These are phyloP conservation scores for Trissoscelio sp. DNA, from an alignment of 2,888 invertebrate genomes.

Conservation along the genomic window DNA sequence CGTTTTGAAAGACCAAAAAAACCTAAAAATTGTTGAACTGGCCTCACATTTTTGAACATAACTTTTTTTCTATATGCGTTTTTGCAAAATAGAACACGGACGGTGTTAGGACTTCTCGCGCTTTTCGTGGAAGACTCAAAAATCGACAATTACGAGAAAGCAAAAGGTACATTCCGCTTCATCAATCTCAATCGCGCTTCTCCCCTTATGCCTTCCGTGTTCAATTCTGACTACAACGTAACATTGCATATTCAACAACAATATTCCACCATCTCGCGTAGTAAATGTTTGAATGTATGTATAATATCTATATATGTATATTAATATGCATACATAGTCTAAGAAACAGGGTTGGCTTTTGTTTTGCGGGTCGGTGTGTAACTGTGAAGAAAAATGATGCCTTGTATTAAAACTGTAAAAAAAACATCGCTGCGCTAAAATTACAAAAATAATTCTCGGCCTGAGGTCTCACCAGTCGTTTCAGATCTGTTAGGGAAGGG, in stretches of 20 bases:
- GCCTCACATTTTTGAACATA: too few relatives aligned
- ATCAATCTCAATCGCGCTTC: constrained; percentile 32
- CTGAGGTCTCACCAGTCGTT: background rate
- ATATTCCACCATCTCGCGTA: constrained; percentile 46
- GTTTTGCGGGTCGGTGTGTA: constrained; percentile 7
- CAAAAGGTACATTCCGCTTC: constrained; percentile 13
- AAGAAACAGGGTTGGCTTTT: constrained; percentile 43
- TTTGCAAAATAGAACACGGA: background rate
- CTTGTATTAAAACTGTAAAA: constrained; percentile 1
- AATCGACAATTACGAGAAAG: constrained; percentile 26
- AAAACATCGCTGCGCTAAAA: constrained; percentile 15
- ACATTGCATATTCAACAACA: constrained; percentile 60
- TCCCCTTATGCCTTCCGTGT: constrained; percentile 30
- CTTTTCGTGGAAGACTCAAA: constrained; percentile 63
- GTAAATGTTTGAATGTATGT: constrained; percentile 32
- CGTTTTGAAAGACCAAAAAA: too few relatives aligned
- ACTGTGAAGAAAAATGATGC: constrained; percentile 30
- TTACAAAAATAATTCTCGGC: constrained; percentile 45
- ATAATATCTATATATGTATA: constrained; percentile 47
- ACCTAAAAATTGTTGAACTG: too few relatives aligned
- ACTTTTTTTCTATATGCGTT: too few relatives aligned
- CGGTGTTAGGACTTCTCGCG: too few relatives aligned
- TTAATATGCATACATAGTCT: constrained; percentile 47
- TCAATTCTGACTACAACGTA: constrained; percentile 35
- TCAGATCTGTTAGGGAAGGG: background rate